Evolutionary conservation across 2,113 vertebrate species (phyloP), one percentile per base, ranked within the genome.

Genomic region (Xiphophorus hellerii): DNA sequence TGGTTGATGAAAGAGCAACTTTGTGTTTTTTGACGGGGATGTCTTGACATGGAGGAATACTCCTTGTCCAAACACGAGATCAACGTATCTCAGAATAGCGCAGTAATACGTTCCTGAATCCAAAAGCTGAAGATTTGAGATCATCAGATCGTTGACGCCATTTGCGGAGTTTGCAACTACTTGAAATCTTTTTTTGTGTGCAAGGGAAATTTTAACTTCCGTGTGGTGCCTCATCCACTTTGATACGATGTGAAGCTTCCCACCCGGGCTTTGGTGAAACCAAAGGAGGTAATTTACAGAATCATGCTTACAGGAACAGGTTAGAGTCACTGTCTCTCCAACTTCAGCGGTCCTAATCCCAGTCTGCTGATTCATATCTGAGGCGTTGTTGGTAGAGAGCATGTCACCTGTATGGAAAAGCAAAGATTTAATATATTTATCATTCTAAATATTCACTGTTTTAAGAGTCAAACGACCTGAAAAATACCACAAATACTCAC

Each of bases 21-120:
- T 66, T 0, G 10, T 20, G 70, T 22, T 64, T 35, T 22, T 64
- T 35, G 76, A 51, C 27, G 2, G n/a, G 2, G 69, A 62, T 66
- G 82, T 48, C 86, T 39, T 58, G 71, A 93, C 83, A 17, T 86
- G 30, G 71, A 93, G 78, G 28, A 92, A 82, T 28, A 66, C 22
- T 69, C 89, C 93, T 44, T 69, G 39, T 73, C 84, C 85, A 58
- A 93, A 91, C 67, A 87, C 68, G 37, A 92, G 39, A 5, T 62
- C 4, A 1, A 28, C 74, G 68, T 83, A 79, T 0, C 48, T 71
- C 61, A 80, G 71, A 51, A 27, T n/a, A 1, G 74, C 90, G n/a
- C 88, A 89, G 65, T 66, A 90, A 74, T 88, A 89, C 0, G 13
- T 82, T 0, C 74, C 87, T 20, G 83, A 84, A 65, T 92, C 88